A percentile compares a stretch with the other conserved stretches of the same genome.
Conservation (phyloP, 2,888 invertebrate genomes). For the Sinohyriopsis cumingii region DNA sequence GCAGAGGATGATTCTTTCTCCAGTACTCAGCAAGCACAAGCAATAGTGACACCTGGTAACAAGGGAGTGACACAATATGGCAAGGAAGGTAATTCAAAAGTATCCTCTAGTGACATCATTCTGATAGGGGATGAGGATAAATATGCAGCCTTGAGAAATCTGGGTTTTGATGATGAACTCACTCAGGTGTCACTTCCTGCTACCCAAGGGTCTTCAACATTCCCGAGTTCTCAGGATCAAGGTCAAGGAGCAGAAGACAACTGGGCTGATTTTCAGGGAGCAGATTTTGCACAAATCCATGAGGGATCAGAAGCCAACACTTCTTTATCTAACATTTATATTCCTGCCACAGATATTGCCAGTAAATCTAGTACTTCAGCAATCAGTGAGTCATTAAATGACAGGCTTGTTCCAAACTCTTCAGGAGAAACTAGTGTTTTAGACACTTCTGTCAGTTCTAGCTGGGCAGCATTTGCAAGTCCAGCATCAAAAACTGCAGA, state of each 20-base stretch:
- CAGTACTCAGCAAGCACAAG: conserved; percentile 1
- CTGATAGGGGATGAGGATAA: conserved; percentile 62
- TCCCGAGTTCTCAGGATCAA: too few relatives aligned
- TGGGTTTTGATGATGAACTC: conserved; percentile 30
- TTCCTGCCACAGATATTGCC: too few relatives aligned
- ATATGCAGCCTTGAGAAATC: conserved; percentile 57
- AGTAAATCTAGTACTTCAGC: too few relatives aligned
- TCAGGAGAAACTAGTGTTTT: too few relatives aligned
- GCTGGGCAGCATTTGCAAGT: conserved; percentile 21
- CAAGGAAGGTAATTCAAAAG: background rate
- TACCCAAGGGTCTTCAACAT: too few relatives aligned
- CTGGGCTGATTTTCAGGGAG: conserved; percentile 44
- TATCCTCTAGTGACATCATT: conserved; percentile 11
- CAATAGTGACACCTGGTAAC: background rate
- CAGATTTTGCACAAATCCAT: conserved; percentile 5
- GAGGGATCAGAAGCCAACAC: too few relatives aligned
- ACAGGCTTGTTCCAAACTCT: too few relatives aligned
- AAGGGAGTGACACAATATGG: background rate
- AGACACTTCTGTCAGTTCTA: conserved; percentile 6
- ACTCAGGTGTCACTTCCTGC: background rate
- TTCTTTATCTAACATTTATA: too few relatives aligned
- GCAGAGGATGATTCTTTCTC: conserved; percentile 1
- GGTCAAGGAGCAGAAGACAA: conserved; percentile 26
- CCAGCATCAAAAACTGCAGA: conserved; percentile 2
- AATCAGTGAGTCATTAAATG: too few relatives aligned